These are phyloP conservation scores for Drosophila barbarae DNA, from an alignment of 2,888 invertebrate species.

Conservation along the genomic window DNA sequence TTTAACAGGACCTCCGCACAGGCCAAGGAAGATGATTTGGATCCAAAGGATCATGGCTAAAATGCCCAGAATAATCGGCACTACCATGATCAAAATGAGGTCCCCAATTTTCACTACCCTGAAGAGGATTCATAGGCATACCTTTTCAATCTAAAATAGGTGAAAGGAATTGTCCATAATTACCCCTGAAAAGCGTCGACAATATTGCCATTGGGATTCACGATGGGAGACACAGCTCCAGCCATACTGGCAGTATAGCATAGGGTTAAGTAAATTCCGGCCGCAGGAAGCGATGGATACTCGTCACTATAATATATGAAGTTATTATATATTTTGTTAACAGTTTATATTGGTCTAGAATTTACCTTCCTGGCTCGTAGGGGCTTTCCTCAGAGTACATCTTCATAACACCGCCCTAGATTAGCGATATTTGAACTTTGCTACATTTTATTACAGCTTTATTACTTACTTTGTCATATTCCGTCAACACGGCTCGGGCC, in stretches of 20 bases:
- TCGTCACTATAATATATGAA: slow-evolving; percentile 24
- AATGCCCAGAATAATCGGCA: slow-evolving; percentile 33
- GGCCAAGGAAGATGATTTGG: slow-evolving; percentile 48
- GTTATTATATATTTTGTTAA: too few relatives aligned
- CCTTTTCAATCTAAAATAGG: too few relatives aligned
- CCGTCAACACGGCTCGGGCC: slow-evolving; percentile 38
- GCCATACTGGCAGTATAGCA: slow-evolving; percentile 49
- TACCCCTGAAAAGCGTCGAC: slow-evolving; percentile 15
- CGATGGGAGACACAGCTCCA: slow-evolving; percentile 47
- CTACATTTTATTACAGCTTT: not conserved
- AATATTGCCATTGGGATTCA: slow-evolving; percentile 47
- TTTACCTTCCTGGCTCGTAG: slow-evolving; percentile 56
- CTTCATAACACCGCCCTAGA: slow-evolving; percentile 41
- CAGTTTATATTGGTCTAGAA: not conserved
- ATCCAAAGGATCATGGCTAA: slow-evolving; percentile 44
- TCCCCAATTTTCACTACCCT: not conserved
- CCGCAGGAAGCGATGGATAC: slow-evolving; percentile 51
- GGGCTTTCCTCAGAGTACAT: slow-evolving; percentile 33
- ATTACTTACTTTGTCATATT: slow-evolving; percentile 34
- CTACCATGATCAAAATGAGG: not conserved
- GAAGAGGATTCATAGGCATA: too few relatives aligned
- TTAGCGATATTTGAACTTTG: not conserved
- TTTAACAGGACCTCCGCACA: slow-evolving; percentile 16
- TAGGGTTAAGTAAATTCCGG: slow-evolving; percentile 51
- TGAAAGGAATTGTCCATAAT: not conserved